A percentile compares a stretch with the other conserved stretches of the same genome.
Conservation (phyloP, 2,797 vertebrate genomes). For the Kryptopterus vitreolus region DNA sequence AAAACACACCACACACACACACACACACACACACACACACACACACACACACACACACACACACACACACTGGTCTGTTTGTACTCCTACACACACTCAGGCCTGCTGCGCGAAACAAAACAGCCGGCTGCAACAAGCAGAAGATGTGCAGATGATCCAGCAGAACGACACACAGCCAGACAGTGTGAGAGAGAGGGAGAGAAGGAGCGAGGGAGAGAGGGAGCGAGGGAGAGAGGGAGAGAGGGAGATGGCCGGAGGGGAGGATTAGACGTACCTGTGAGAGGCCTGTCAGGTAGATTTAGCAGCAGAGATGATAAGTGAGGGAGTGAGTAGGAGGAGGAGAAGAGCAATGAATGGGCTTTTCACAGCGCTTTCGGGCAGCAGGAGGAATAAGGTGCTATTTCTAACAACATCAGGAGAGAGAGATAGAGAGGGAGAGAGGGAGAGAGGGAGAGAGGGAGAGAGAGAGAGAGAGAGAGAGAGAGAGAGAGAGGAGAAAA, state of each 20-base stretch:
- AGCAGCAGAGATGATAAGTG: conserved; percentile 59
- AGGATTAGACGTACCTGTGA: conserved; percentile 65
- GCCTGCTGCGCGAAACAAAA: conserved; percentile 35
- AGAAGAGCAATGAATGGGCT: conserved; percentile 57
- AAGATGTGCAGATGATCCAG: conserved; percentile 46
- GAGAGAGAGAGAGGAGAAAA: conserved; percentile 29
- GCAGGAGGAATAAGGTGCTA: conserved; percentile 47
- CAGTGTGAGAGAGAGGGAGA: conserved; percentile 18
- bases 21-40: conserved; percentile 9
- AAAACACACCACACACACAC: conserved; percentile 4
- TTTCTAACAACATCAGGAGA: conserved; percentile 56
- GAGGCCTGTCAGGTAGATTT: conserved; percentile 65
- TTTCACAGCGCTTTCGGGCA: conserved; percentile 54
- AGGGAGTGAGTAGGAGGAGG: conserved; percentile 58
- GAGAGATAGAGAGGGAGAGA: neutral
- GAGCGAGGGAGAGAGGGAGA: conserved; percentile 41
- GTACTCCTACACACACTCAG: conserved; percentile 26
- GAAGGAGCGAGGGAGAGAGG: conserved; percentile 44
- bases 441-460: conserved; percentile 32
- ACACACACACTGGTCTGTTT: conserved; percentile 12
- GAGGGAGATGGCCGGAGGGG: conserved; percentile 42
- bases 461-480: neutral
- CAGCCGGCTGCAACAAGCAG: conserved; percentile 34
- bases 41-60: neutral
- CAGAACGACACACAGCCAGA: conserved; percentile 25